phyloP scores from a whole-genome alignment of 2,888 invertebrate species.

The Sussaba pulchella region DNA sequence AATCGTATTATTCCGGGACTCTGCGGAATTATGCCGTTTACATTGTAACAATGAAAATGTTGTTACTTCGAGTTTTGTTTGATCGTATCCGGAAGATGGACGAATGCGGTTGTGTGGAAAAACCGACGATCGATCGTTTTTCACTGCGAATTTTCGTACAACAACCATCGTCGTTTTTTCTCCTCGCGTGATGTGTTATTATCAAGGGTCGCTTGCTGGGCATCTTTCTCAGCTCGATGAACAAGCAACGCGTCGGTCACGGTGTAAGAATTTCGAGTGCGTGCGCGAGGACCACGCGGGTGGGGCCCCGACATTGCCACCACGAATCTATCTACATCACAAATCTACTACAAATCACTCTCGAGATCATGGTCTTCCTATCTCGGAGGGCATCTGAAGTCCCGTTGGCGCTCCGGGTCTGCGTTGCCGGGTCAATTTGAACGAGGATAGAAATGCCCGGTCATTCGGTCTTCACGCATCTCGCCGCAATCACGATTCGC shows the following conservation, averaged over 20 bases:
- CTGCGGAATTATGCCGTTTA: no score
- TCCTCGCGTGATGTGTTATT: conserved; percentile 1
- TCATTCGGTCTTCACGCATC: conserved; percentile 38
- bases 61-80: background rate
- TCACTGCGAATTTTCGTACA: background rate
- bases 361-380: conserved; percentile 51
- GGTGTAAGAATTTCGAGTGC: conserved; percentile 34
- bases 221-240: background rate
- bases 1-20: no score
- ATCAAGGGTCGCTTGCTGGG: conserved; percentile 11
- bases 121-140: background rate
- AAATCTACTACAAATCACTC: conserved; percentile 45
- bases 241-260: conserved; percentile 39
- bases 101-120: background rate
- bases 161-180: background rate
- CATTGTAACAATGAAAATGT: background rate
- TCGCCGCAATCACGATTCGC: conserved; percentile 28
- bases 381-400: conserved; percentile 55
- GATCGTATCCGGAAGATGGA: background rate
- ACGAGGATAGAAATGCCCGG: conserved; percentile 45
- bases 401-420: conserved; percentile 31
- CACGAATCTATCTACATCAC: conserved; percentile 31
- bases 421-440: conserved; percentile 32
- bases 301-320: conserved; percentile 34
- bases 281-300: conserved; percentile 33